A percentile compares a stretch with the other conserved stretches of the same genome.
Conservation (phyloP, 2,113 vertebrate species). For the Chionodraco myersi region DNA sequence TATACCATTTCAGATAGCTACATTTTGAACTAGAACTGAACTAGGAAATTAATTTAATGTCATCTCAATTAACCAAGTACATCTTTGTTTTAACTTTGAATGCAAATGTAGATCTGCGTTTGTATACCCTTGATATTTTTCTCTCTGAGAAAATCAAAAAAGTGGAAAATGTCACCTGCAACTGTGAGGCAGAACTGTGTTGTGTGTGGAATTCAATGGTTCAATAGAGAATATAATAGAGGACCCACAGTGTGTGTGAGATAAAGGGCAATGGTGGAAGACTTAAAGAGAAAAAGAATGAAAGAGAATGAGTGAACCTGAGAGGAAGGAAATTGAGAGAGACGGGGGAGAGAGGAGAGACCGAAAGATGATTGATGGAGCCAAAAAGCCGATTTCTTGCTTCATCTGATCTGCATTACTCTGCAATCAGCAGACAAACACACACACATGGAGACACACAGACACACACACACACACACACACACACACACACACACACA, state of each 20-base stretch:
- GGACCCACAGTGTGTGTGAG: constrained; percentile 35
- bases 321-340: constrained; percentile 32
- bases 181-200: constrained; percentile 47
- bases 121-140: constrained; percentile 19
- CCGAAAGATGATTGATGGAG: constrained; percentile 78
- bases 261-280: constrained; percentile 59
- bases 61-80: constrained; percentile 29
- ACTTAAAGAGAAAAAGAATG: constrained; percentile 33
- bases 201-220: constrained; percentile 49
- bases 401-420: constrained; percentile 83
- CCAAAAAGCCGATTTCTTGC: constrained; percentile 81
- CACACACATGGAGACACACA: constrained; percentile 15
- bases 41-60: constrained; percentile 21
- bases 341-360: constrained; percentile 26
- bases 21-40: background rate
- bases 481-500: background rate
- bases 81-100: constrained; percentile 37
- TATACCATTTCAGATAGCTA: background rate
- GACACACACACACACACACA: constrained; percentile 24
- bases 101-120: background rate
- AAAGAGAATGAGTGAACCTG: constrained; percentile 51
- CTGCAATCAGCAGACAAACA: constrained; percentile 71
- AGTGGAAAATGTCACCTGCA: constrained; percentile 61
- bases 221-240: constrained; percentile 50
- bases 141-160: constrained; percentile 25